Evolutionary conservation across 2,113 vertebrate species (phyloP), one percentile per base, ranked within the genome.

Genomic region (Terrapene triunguis): DNA sequence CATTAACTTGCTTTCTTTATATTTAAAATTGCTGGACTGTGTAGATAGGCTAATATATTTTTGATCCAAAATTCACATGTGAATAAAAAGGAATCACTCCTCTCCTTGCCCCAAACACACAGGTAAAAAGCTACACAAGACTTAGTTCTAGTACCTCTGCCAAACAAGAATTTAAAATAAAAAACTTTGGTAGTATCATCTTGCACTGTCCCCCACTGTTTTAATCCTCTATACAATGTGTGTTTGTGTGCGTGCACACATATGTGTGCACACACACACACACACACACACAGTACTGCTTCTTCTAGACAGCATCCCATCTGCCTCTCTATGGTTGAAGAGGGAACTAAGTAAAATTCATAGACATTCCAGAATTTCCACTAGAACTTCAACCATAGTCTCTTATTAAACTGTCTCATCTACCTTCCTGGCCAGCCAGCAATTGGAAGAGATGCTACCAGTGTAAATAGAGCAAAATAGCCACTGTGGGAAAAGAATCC

Each of bases 1-100:
- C 82, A 93, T 92, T 96, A 85, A 94, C 91, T 97, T 89, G 51
- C 90, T 97, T 97, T 96, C 85, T 96, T 97, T 65, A 55, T 96
- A 97, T 94, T 97, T 96, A 96, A 96, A 97, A 91, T 95, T 96
- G 86, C 88, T 96, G 85, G 42, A 69, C 87, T 97, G 83, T 83
- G 80, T 57, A 76, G 14, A 92, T 5, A 97, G 79, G 53, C 38
- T 94, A 88, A 50, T 57, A 72, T 89, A 89, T 92, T 96, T 97
- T 96, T 95, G 94, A 76, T 92, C 53, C 91, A 96, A 97, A 97
- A 97, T 95, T 89, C 89, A 91, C 38, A 88, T 5, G 82, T 62
- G 72, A 91, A 19, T 24, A 91, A 89, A 98, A 98, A 96, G 84
- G 89, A 95, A 87, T 85, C 32, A 1, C 3, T 0, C 82, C 90